Conservation (phyloP, 2,888 invertebrate genomes). For the Anagyrus pseudococci region DNA sequence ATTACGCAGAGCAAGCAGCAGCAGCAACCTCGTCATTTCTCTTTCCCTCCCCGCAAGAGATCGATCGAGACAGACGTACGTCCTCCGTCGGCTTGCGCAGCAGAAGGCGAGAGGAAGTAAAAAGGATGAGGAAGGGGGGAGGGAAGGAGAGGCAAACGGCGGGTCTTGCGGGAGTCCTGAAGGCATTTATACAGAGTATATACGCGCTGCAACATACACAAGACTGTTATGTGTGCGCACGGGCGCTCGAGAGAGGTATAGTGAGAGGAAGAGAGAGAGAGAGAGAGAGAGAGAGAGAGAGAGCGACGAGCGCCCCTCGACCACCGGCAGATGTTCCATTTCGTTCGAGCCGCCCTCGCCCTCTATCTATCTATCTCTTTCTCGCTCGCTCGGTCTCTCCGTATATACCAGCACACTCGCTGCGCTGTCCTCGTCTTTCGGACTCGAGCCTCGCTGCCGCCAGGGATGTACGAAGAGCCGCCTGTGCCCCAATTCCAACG, state of each 20-base stretch:
- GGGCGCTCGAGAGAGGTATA: no score
- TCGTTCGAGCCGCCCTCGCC: constrained; percentile 51
- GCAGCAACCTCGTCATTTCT: constrained; percentile 26
- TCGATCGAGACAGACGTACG: no score
- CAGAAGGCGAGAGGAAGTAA: no score
- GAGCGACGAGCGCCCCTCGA: constrained; percentile 38
- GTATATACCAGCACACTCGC: constrained; percentile 18
- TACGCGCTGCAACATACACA: constrained; percentile 36
- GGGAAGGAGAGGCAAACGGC: constrained; percentile 28
- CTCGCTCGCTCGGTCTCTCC: constrained; percentile 34
- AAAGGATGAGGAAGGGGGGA: constrained; percentile 17
- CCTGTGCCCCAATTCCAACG: constrained; percentile 14
- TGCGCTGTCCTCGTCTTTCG: constrained; percentile 2
- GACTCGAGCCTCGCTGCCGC: constrained; percentile 27
- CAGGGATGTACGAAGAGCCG: constrained; percentile 50
- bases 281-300: constrained; percentile 19
- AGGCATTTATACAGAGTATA: not conserved
- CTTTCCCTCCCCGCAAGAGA: no score
- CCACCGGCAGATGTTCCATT: constrained; percentile 60
- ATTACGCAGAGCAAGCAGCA: not conserved
- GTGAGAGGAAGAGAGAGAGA: no score
- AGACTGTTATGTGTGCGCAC: no score
- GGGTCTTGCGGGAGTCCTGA: not conserved
- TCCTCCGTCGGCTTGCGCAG: no score
- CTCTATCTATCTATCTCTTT: no score